Percentiles rank a stretch among this genome's conserved stretches.
Conservation (phyloP, 2,888 invertebrate species). For the Ophonus ardosiacus region DNA sequence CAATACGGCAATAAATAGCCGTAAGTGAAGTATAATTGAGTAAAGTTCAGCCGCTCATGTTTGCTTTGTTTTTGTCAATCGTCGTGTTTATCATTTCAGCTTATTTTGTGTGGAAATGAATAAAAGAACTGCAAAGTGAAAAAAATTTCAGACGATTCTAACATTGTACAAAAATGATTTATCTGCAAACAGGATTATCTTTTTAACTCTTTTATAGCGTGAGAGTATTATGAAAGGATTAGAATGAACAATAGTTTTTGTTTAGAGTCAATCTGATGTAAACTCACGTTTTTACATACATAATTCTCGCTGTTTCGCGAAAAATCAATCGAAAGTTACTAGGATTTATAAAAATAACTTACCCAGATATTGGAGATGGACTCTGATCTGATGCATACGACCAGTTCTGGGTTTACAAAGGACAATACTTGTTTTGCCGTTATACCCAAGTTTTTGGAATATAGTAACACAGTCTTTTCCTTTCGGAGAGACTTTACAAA, state of each 20-base stretch:
- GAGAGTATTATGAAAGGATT: constrained; percentile 7
- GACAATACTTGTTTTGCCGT: constrained; percentile 94
- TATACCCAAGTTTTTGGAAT: constrained; percentile 93
- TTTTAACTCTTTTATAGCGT: neutral
- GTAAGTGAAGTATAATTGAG: too few species aligned
- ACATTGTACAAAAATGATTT: neutral
- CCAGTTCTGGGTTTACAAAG: constrained; percentile 97
- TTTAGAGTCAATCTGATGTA: neutral
- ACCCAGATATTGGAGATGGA: constrained; percentile 98
- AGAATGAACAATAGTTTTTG: neutral
- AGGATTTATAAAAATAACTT: constrained; percentile 68
- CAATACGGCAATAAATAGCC: too few species aligned
- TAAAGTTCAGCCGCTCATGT: too few species aligned
- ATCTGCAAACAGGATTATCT: neutral
- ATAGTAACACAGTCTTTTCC: constrained; percentile 96
- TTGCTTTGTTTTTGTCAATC: too few species aligned
- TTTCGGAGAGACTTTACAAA: constrained; percentile 94
- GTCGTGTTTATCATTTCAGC: too few species aligned
- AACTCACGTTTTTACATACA: too few species aligned
- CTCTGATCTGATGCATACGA: constrained; percentile 98
- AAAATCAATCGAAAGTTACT: too few species aligned
- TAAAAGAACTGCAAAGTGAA: neutral
- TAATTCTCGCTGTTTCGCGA: too few species aligned
- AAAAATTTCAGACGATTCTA: neutral
- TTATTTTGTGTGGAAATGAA: too few species aligned